Conservation (phyloP, 2,888 invertebrate genomes). For the Allophyes oxyacanthae region DNA sequence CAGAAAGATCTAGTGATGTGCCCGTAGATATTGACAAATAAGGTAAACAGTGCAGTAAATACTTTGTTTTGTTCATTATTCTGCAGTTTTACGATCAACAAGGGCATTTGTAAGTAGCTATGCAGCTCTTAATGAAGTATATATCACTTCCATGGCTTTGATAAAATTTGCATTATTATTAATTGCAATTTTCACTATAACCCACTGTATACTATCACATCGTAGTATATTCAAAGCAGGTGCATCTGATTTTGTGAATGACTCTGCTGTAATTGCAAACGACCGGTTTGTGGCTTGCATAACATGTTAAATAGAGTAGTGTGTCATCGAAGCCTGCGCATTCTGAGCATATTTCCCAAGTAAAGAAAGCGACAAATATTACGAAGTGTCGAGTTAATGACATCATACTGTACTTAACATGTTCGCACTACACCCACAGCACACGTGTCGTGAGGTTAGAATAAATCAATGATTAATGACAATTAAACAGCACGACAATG, state of each 20-base stretch:
- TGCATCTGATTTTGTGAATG: slow-evolving; percentile 77
- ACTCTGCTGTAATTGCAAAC: slow-evolving; percentile 58
- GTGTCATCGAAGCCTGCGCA: slow-evolving; percentile 69
- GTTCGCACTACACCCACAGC: slow-evolving; percentile 81
- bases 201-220: slow-evolving; percentile 35
- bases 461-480: slow-evolving; percentile 53
- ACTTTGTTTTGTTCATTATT: slow-evolving; percentile 51
- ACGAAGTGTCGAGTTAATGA: slow-evolving; percentile 77
- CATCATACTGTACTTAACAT: slow-evolving; percentile 81
- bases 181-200: slow-evolving; percentile 42
- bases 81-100: slow-evolving; percentile 61
- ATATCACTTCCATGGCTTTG: slow-evolving; percentile 53
- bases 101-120: slow-evolving; percentile 73
- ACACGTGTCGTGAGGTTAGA: slow-evolving; percentile 76
- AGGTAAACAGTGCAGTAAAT: slow-evolving; percentile 70
- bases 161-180: slow-evolving; percentile 43
- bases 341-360: slow-evolving; percentile 59
- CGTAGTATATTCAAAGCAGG: slow-evolving; percentile 67
- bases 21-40: slow-evolving; percentile 60
- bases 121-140: slow-evolving; percentile 39
- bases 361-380: slow-evolving; percentile 75
- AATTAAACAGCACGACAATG: slow-evolving; percentile 37
- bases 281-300: slow-evolving; percentile 77
- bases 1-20: slow-evolving; percentile 72
- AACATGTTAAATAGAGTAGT: slow-evolving; percentile 71